Percentiles rank a stretch among this genome's conserved stretches.
phyloP scores from a whole-genome alignment of 64 coral and sea anemone genomes.

The Montipora efflorescens region DNA sequence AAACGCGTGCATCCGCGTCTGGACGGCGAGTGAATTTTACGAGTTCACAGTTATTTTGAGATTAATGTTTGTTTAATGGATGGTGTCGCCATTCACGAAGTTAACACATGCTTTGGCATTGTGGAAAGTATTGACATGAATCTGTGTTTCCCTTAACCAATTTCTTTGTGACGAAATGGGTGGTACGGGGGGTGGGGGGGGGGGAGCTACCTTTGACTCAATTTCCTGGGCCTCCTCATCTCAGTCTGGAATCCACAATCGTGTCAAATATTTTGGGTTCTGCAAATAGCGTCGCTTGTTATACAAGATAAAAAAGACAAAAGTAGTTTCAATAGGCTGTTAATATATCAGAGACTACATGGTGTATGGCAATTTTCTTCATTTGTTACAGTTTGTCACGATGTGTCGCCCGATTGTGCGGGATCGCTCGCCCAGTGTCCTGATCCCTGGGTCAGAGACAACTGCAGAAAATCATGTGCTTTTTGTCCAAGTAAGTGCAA shows the following conservation, averaged over 20 bases:
- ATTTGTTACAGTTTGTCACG: background rate
- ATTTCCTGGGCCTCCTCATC: background rate
- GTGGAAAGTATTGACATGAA: too few relatives aligned
- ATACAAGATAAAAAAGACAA: background rate
- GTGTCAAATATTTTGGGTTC: too few relatives aligned
- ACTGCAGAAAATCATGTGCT: constrained; percentile 20
- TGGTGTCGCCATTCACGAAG: too few relatives aligned
- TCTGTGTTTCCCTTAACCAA: too few relatives aligned
- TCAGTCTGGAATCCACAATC: background rate
- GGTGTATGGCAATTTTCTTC: background rate
- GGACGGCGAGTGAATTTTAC: too few relatives aligned
- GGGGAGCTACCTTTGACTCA: background rate
- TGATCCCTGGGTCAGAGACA: background rate
- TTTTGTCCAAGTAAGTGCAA: constrained; percentile 23
- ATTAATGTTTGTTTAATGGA: too few relatives aligned
- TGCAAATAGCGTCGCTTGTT: background rate
- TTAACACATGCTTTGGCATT: too few relatives aligned
- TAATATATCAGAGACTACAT: background rate
- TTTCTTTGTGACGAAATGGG: too few relatives aligned
- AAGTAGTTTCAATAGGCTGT: background rate
- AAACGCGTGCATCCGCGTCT: too few relatives aligned
- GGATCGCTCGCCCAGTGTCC: background rate
- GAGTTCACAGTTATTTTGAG: too few relatives aligned
- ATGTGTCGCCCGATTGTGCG: background rate
- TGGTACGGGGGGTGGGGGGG: too few relatives aligned